Conservation (phyloP, 2,888 invertebrate species). For the Zelleria hepariella region DNA sequence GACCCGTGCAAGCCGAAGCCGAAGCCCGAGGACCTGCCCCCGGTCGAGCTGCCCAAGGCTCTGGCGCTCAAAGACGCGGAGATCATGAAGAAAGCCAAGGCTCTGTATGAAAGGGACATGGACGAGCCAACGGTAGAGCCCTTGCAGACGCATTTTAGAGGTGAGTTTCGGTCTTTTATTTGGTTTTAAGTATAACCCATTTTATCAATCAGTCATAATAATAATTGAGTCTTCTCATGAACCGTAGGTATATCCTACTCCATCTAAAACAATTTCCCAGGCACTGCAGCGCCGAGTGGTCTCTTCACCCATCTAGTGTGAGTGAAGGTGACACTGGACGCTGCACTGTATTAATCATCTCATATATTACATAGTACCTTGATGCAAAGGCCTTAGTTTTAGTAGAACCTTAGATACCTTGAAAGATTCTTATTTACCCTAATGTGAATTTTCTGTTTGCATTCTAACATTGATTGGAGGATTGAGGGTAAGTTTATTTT, state of each 20-base stretch:
- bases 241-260: too few relatives aligned
- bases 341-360: too few relatives aligned
- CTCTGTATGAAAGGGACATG: constrained; percentile 46
- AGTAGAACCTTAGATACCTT: too few relatives aligned
- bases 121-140: constrained; percentile 45
- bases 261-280: too few relatives aligned
- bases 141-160: constrained; percentile 42
- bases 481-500: background rate
- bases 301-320: too few relatives aligned
- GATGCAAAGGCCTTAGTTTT: too few relatives aligned
- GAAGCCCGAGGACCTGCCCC: constrained; percentile 18
- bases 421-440: too few relatives aligned
- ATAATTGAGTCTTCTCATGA: too few relatives aligned
- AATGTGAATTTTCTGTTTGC: background rate
- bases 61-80: constrained; percentile 61
- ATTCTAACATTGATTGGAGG: background rate
- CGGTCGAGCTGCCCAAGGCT: constrained; percentile 15
- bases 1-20: constrained; percentile 24
- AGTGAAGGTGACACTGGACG: too few relatives aligned
- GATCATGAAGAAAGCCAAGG: constrained; percentile 52
- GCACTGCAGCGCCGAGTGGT: too few relatives aligned
- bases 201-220: too few relatives aligned
- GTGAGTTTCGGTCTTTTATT: constrained; percentile 40
- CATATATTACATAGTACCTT: too few relatives aligned
- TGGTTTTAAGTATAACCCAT: background rate